Conservation (phyloP, 2,113 vertebrate genomes). For the Sorex fumeus region DNA sequence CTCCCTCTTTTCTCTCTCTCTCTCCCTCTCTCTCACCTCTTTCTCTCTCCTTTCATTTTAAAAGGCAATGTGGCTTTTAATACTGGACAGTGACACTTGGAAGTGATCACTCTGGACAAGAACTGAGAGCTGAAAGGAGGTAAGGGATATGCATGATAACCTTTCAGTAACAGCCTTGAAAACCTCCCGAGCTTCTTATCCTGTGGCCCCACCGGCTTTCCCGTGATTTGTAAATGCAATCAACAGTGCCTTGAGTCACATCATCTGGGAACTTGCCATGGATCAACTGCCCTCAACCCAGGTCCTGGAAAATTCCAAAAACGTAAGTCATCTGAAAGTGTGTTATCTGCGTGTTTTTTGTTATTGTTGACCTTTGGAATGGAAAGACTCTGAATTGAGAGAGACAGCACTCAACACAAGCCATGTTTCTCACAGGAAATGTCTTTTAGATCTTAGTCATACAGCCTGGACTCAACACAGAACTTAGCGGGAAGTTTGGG, state of each 20-base stretch:
- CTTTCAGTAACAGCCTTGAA: no score
- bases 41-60: no score
- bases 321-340: conserved; percentile 49
- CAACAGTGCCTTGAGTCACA: neutral
- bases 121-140: no score
- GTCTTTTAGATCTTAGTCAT: neutral
- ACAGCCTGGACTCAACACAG: neutral
- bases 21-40: no score
- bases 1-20: no score
- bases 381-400: conserved; percentile 26
- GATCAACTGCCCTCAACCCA: conserved; percentile 19
- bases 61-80: no score
- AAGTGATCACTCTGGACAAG: no score
- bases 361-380: conserved; percentile 61
- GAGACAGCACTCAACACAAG: neutral
- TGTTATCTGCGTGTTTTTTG: conserved; percentile 11
- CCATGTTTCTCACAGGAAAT: neutral
- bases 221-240: neutral
- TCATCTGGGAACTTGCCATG: neutral
- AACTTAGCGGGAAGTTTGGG: neutral
- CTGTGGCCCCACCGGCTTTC: neutral
- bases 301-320: conserved; percentile 73
- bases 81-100: no score
- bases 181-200: conserved; percentile 4
- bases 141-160: no score